Base-by-base conservation (phyloP, 2,797 vertebrate genomes). In the Cygnus olor region DNA sequence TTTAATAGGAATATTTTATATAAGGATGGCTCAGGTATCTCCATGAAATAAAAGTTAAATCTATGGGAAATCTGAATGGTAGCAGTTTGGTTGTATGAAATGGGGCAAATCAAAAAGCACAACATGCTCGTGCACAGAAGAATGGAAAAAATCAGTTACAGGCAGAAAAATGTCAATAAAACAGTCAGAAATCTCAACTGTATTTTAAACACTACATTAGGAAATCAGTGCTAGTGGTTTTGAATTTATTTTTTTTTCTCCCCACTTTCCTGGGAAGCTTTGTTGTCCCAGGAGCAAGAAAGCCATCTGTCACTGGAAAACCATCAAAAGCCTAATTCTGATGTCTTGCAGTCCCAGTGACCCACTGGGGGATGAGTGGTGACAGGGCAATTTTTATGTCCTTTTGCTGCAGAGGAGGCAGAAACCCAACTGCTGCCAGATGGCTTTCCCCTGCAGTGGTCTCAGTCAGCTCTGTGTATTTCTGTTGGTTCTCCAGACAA, bases 381-480 rank as follows among this genome's bases (percentile, higher is more conserved):
- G 40, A 28, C 60, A 32, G 53, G 13, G 34, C 1, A 2, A 45
- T 36, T 60, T 54, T 25, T 25, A 27, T 47, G 40, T 32, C 14
- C 68, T 45, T 85, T 47, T 47, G 74, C 69, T 49, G 69, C 42
- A 8, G 63, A 32, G 25, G 21, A 44, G 36, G 61, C 47, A 72
- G 53, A 45, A 60, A 30, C 34, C 40, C 0, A 2, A 5, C 20
- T 47, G 27, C 49, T 16, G 12, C 25, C 56, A 32, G 54, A 19
- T 20, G 18, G 32, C 42, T 36, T 63, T 53, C 25, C 40, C 81
- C 34, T 36, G 36, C 34, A 18, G 53, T 0, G 16, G 10, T 65
- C 58, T 51, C 1, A 1, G 30, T 25, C 2, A 1, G 58, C 3
- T 2, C 45, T 12, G 9, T 10, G 30, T 16, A 3, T 40, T 77